Conservation (phyloP, 2,113 vertebrate species). For the Lathamus discolor region DNA sequence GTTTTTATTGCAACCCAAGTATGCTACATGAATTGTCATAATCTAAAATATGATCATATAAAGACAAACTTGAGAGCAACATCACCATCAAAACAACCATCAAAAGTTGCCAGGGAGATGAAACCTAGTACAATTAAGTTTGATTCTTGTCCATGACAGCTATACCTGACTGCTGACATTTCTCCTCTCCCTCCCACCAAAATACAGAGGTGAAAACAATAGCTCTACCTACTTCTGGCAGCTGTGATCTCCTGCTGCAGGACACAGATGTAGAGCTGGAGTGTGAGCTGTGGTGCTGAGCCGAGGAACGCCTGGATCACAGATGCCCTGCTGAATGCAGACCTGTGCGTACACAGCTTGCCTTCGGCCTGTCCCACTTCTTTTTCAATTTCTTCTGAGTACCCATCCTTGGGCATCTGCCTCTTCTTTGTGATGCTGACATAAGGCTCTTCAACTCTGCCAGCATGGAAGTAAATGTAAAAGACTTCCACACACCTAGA, state of each 20-base stretch:
- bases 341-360: slow-evolving; percentile 89
- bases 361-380: slow-evolving; percentile 96
- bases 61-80: background rate
- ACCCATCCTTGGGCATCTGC: slow-evolving; percentile 88
- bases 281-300: slow-evolving; percentile 94
- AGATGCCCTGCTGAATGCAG: slow-evolving; percentile 92
- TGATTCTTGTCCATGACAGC: background rate
- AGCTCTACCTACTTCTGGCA: slow-evolving; percentile 83
- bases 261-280: slow-evolving; percentile 94
- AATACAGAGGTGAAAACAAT: background rate
- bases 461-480: slow-evolving; percentile 88
- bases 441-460: slow-evolving; percentile 90
- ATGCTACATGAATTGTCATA: background rate
- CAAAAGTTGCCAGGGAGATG: background rate
- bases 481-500: slow-evolving; percentile 93
- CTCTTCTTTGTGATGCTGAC: slow-evolving; percentile 97
- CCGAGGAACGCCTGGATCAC: slow-evolving; percentile 98
- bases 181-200: background rate
- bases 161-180: background rate
- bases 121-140: background rate
- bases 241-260: slow-evolving; percentile 82
- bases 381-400: slow-evolving; percentile 89
- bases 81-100: background rate
- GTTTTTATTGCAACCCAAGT: background rate
- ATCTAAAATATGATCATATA: background rate